Conservation (phyloP, 1,140 invertebrate species). For the Tetragnatha versicolor region DNA sequence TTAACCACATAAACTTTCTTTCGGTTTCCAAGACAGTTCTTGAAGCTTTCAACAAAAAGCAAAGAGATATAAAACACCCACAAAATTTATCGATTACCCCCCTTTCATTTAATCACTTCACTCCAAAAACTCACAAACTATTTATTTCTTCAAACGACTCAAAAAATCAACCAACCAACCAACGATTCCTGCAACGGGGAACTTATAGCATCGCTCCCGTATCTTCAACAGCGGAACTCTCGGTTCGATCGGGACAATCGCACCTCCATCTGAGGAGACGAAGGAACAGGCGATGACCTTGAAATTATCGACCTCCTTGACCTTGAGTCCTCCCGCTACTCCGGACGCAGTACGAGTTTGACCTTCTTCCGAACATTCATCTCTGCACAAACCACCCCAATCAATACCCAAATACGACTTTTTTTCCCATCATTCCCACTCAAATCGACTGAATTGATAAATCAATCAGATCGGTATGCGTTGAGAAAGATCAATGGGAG, state of each 20-base stretch:
- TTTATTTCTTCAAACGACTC: no score
- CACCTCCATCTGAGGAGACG: neutral
- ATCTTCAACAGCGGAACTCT: neutral
- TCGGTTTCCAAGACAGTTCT: no score
- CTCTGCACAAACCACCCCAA: neutral
- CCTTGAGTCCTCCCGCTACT: constrained; percentile 15
- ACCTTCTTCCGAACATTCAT: neutral
- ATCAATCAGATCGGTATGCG: neutral
- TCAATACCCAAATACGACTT: neutral
- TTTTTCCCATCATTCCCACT: neutral
- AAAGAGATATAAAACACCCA: no score
- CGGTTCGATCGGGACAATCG: neutral
- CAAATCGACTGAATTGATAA: neutral
- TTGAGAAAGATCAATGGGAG: no score
- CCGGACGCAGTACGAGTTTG: constrained; percentile 10
- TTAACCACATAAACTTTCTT: no score
- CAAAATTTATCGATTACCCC: no score
- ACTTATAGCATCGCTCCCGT: neutral
- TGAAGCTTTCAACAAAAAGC: no score
- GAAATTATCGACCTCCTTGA: constrained; percentile 33
- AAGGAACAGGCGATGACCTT: constrained; percentile 16
- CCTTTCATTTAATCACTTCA: no score
- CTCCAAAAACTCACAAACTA: no score
- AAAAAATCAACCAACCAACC: no score
- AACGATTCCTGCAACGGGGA: no score